Conservation (phyloP, 2,113 vertebrate genomes). For the Phrynosoma blainvillii region DNA sequence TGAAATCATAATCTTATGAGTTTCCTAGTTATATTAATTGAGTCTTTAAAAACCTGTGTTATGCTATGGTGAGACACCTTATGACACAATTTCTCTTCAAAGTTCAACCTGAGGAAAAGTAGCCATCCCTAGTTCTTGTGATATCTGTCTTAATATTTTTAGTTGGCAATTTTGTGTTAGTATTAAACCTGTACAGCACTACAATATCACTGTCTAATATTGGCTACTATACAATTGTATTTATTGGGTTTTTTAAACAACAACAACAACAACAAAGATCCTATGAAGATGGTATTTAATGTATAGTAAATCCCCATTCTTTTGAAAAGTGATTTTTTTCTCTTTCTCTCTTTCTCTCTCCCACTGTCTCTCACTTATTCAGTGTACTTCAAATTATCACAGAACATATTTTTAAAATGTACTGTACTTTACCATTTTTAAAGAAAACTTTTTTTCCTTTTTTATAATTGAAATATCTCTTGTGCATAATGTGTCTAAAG, state of each 20-base stretch:
- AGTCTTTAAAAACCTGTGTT: constrained; percentile 51
- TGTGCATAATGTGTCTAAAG: constrained; percentile 79
- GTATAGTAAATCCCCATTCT: constrained; percentile 72
- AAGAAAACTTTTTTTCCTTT: constrained; percentile 62
- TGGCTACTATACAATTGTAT: constrained; percentile 74
- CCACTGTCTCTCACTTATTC: constrained; percentile 55
- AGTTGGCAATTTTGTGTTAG: constrained; percentile 75
- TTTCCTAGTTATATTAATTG: constrained; percentile 15
- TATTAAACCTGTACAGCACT: constrained; percentile 77
- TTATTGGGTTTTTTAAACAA: constrained; percentile 66
- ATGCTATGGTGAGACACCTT: constrained; percentile 75
- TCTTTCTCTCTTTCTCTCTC: constrained; percentile 59
- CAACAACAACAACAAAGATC: constrained; percentile 52
- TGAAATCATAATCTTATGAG: not conserved
- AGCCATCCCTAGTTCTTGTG: constrained; percentile 61
- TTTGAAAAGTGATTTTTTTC: constrained; percentile 68
- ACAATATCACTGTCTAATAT: constrained; percentile 71
- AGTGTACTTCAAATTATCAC: constrained; percentile 74
- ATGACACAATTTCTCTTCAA: constrained; percentile 53
- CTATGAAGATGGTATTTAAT: constrained; percentile 64
- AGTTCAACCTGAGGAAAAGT: constrained; percentile 60
- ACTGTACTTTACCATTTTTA: constrained; percentile 70
- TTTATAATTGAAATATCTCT: constrained; percentile 69
- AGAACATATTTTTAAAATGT: constrained; percentile 74
- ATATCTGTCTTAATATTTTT: constrained; percentile 72